Conservation (phyloP, 2,888 invertebrate species). For the Eugnorisma glareosa region DNA sequence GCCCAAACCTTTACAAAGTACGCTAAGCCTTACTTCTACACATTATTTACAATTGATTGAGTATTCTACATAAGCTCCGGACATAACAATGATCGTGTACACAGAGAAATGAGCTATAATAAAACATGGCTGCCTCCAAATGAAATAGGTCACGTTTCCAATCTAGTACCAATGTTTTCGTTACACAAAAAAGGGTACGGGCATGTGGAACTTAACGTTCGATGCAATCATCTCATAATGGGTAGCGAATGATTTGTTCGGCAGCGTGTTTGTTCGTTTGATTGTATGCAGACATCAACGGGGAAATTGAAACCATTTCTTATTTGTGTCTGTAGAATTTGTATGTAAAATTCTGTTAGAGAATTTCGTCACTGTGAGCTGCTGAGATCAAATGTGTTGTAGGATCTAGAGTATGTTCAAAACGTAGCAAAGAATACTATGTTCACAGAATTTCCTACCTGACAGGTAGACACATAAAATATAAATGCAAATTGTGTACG, state of each 20-base stretch:
- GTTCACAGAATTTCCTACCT: slow-evolving; percentile 3
- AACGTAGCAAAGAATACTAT: not conserved
- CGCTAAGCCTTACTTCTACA: slow-evolving; percentile 15
- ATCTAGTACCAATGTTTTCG: slow-evolving; percentile 63
- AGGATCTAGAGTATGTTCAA: not conserved
- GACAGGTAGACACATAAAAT: slow-evolving; percentile 18
- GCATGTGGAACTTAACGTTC: slow-evolving; percentile 54
- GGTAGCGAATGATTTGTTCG: slow-evolving; percentile 51
- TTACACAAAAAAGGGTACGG: slow-evolving; percentile 60
- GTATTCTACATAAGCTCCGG: slow-evolving; percentile 53
- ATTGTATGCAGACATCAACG: slow-evolving; percentile 36
- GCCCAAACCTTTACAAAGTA: slow-evolving; percentile 24
- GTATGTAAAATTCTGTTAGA: not conserved
- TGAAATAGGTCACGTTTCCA: slow-evolving; percentile 70
- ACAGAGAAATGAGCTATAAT: slow-evolving; percentile 63
- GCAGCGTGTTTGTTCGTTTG: slow-evolving; percentile 33
- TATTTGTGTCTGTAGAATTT: not conserved
- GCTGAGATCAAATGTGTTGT: not conserved
- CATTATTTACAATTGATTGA: slow-evolving; percentile 60
- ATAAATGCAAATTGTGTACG: slow-evolving; percentile 10
- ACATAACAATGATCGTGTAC: slow-evolving; percentile 60
- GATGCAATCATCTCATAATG: slow-evolving; percentile 60
- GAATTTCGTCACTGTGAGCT: not conserved
- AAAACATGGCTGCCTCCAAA: slow-evolving; percentile 53
- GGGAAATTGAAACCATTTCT: slow-evolving; percentile 10